Conservation (phyloP, 2,888 invertebrate species). For the Pachydiplax longipennis region DNA sequence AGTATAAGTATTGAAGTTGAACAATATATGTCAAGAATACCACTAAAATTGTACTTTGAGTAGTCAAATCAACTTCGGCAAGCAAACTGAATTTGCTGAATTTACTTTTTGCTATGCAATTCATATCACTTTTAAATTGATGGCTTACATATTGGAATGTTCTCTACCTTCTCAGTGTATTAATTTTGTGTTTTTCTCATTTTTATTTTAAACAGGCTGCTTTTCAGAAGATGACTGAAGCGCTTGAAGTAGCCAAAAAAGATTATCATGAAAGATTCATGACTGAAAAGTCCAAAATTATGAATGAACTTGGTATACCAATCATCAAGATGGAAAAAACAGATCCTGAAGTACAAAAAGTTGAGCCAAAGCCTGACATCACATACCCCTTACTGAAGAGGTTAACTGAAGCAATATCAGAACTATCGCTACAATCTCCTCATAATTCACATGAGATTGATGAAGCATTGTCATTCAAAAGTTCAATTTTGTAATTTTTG, state of each 20-base stretch:
- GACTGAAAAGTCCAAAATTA: background rate
- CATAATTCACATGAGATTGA: background rate
- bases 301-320: background rate
- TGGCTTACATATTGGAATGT: background rate
- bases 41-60: too few relatives aligned
- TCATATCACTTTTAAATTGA: background rate
- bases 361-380: background rate
- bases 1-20: too few relatives aligned
- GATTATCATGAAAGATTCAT: slow-evolving; percentile 2
- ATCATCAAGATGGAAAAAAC: background rate
- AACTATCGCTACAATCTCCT: background rate
- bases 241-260: background rate
- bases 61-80: too few relatives aligned
- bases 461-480: background rate
- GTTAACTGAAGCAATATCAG: slow-evolving; percentile 7
- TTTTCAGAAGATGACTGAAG: background rate
- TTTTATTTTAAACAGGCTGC: background rate
- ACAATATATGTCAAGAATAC: too few relatives aligned
- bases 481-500: too few relatives aligned
- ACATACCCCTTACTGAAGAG: background rate
- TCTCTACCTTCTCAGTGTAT: background rate
- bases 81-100: too few relatives aligned
- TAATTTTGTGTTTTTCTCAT: background rate
- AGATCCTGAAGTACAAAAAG: background rate
- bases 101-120: too few relatives aligned